phyloP scores from a whole-genome alignment of 92 coral and sea anemone species.

The Phenganax marumi region DNA sequence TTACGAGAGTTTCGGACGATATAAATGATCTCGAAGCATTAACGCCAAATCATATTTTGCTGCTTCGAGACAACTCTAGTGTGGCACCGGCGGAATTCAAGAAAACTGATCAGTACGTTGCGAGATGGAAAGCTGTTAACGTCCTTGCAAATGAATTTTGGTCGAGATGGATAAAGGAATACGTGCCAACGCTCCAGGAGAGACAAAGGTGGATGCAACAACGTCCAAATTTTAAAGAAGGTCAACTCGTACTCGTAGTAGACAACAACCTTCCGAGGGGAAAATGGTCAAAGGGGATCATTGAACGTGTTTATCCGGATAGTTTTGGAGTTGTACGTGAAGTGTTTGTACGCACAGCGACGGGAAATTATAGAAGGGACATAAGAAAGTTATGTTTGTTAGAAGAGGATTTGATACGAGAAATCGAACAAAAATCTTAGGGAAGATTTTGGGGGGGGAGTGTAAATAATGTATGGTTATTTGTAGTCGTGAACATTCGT shows the following conservation, averaged over 20 bases:
- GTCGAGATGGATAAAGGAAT: conserved; percentile 8
- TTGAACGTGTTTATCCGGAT: conserved; percentile 13
- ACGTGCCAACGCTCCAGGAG: neutral
- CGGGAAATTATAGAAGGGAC: conserved; percentile 20
- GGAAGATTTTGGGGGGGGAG: neutral
- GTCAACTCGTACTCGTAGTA: conserved; percentile 34
- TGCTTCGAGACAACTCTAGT: conserved; percentile 43
- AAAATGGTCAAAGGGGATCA: conserved; percentile 34
- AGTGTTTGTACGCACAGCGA: conserved; percentile 9
- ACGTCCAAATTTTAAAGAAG: conserved; percentile 51
- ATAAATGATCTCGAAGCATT: conserved; percentile 36
- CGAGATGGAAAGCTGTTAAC: conserved; percentile 60
- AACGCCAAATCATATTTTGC: conserved; percentile 58
- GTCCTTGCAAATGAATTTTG: conserved; percentile 23
- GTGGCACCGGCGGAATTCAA: conserved; percentile 47
- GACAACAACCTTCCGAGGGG: conserved; percentile 36
- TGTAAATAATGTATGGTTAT: neutral
- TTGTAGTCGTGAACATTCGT: neutral
- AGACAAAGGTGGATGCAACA: conserved; percentile 17
- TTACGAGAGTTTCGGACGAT: too few relatives aligned
- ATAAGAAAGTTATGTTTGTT: conserved; percentile 17
- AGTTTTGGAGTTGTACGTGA: conserved; percentile 24
- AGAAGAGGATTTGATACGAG: conserved; percentile 13
- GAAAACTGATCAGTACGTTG: conserved; percentile 43
- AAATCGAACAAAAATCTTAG: neutral